Base-by-base conservation (phyloP, 2,113 vertebrate species). In the Romanogobio albipinnatus region DNA sequence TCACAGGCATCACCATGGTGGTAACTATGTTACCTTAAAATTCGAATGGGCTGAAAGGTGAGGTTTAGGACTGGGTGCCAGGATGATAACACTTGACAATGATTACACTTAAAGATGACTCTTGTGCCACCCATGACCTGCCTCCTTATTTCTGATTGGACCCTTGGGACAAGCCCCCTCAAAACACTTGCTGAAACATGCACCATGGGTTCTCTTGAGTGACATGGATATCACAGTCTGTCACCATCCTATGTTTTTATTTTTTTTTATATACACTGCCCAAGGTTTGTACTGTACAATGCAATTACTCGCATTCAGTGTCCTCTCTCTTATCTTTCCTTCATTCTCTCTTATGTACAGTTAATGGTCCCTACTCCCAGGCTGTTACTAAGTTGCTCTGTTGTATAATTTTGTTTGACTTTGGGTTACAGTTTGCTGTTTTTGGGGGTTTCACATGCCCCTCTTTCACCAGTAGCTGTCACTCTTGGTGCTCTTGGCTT, bases 401-500 rank as follows among this genome's bases (percentile, higher is more conserved):
- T 87, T 81, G 83, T 85, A 76, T 70, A 83, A 77, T 89, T 89
- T 84, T 81, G 85, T 86, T 86, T 84, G 71, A 87, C 81, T 86
- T 51, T 64, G 71, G 7, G 84, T 84, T 76, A 74, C 88, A 87
- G 81, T 86, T 73, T 84, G 88, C 84, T 82, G 82, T 86, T 76
- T 49, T 45, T 17, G 19, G 80, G 82, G 53, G 81, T 9, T 56
- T 22, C 24, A 51, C 39, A 14, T 84, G 81, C 70, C 84, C 47
- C 39, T 87, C 82, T 86, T 79, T 83, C 84, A 86, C 84, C 77
- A 84, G 74, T 86, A 86, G 86, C 74, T 68, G 84, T 87, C 82
- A 84, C 84, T 85, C 51, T 81, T 56, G 74, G 86, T 87, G 88
- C 88, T 89, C 61, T 85, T 82, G 86, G 86, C 86, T 87, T 82